Evolutionary conservation across 2,888 invertebrate species (phyloP).

Genomic region (Argyra leucocephala): DNA sequence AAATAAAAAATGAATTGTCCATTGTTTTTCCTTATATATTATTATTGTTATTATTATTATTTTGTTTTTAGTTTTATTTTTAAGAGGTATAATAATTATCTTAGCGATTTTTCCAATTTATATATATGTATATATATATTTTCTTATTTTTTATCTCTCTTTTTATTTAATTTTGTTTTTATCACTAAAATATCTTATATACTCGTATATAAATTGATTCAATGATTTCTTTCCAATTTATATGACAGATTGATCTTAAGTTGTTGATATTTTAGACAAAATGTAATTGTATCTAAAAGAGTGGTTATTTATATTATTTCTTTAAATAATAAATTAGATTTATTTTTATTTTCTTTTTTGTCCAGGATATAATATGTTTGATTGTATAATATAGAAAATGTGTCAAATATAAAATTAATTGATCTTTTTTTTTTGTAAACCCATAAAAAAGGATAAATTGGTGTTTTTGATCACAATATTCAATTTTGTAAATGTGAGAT

Average conservation of each 20-base stretch:
- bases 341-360: too few species aligned
- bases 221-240: conserved; percentile 36
- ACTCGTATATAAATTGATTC: conserved; percentile 12
- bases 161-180: background rate
- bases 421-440: background rate
- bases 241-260: conserved; percentile 45
- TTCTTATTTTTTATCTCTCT: background rate
- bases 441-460: too few species aligned
- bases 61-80: too few species aligned
- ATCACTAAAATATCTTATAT: conserved; percentile 7
- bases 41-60: too few species aligned
- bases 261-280: conserved; percentile 19
- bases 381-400: background rate
- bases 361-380: background rate
- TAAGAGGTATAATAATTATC: background rate
- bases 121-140: background rate
- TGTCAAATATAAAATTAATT: background rate
- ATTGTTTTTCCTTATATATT: too few species aligned
- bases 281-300: background rate
- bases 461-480: too few species aligned
- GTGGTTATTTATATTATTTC: background rate
- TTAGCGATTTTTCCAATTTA: background rate
- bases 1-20: background rate
- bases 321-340: background rate
- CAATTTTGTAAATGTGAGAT: too few species aligned